A percentile compares a stretch with the other conserved stretches of the same genome.
Evolutionary conservation across 2,888 invertebrate genomes (phyloP).

Genomic region (Idaea dimidiata): DNA sequence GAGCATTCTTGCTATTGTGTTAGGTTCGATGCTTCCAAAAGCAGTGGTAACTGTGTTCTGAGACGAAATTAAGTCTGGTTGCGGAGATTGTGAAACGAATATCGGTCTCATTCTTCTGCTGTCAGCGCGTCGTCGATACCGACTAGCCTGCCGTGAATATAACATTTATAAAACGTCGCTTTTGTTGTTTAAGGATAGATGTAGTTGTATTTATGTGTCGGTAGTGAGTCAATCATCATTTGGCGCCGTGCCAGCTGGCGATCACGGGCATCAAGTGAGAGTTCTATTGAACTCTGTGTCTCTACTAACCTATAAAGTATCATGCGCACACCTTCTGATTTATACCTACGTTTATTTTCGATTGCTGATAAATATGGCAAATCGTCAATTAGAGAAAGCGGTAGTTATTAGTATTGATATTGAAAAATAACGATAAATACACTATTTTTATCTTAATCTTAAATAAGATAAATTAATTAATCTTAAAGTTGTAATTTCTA

Average conservation of each 20-base stretch:
- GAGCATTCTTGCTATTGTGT: conserved; percentile 58
- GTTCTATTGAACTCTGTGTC: conserved; percentile 63
- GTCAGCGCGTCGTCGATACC: conserved; percentile 69
- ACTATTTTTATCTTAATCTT: no score
- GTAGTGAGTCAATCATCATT: conserved; percentile 51
- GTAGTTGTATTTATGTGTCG: conserved; percentile 43
- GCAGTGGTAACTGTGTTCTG: conserved; percentile 34
- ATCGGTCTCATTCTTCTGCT: conserved; percentile 61
- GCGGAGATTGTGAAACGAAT: conserved; percentile 49
- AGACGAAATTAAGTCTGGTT: conserved; percentile 54
- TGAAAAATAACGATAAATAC: no score
- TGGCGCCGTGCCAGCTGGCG: conserved; percentile 61
- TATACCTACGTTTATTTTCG: neutral
- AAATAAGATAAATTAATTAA: no score
- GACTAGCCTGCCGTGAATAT: conserved; percentile 74
- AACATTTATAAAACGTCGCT: conserved; percentile 41
- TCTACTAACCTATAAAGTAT: conserved; percentile 40
- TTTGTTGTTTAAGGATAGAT: conserved; percentile 25
- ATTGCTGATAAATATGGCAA: neutral
- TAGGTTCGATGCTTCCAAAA: conserved; percentile 48
- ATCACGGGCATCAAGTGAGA: conserved; percentile 36
- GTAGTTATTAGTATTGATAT: no score
- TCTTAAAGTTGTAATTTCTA: no score
- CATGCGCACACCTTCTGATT: neutral
- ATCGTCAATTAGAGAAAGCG: neutral